Evolutionary conservation across 2,113 vertebrate genomes (phyloP).

Genomic region (Catharus minimus): DNA sequence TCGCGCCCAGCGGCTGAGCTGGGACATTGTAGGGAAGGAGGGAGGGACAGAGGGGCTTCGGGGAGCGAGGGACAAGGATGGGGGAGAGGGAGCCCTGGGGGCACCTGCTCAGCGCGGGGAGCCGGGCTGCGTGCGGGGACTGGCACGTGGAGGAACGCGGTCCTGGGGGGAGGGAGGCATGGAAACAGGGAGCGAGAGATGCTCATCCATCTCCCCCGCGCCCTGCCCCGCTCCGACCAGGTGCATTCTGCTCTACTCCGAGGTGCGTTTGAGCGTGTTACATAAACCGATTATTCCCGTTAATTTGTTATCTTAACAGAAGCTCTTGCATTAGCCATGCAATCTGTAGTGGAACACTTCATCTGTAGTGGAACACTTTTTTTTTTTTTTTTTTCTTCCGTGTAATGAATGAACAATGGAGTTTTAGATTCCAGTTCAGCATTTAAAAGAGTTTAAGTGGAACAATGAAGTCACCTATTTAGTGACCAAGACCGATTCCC

Average conservation of each 20-base stretch:
- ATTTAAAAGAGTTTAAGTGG: not conserved
- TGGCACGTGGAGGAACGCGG: not conserved
- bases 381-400: fast-evolving
- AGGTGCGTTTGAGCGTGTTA: not conserved
- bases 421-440: not conserved
- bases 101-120: not conserved
- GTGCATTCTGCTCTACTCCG: not conserved
- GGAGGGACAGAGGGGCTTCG: not conserved
- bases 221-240: not conserved
- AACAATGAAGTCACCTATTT: not conserved
- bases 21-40: not conserved
- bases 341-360: not conserved
- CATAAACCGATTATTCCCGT: not conserved
- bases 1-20: not conserved
- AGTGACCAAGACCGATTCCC: not conserved
- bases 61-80: not conserved
- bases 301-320: not conserved
- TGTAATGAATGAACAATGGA: not conserved
- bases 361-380: not conserved
- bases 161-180: not conserved
- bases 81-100: not conserved
- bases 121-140: not conserved
- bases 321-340: not conserved
- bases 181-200: not conserved
- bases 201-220: fast-evolving